Percentiles rank a stretch among this genome's conserved stretches.
Conservation (phyloP, 2,888 invertebrate species). For the Theristus sp. region DNA sequence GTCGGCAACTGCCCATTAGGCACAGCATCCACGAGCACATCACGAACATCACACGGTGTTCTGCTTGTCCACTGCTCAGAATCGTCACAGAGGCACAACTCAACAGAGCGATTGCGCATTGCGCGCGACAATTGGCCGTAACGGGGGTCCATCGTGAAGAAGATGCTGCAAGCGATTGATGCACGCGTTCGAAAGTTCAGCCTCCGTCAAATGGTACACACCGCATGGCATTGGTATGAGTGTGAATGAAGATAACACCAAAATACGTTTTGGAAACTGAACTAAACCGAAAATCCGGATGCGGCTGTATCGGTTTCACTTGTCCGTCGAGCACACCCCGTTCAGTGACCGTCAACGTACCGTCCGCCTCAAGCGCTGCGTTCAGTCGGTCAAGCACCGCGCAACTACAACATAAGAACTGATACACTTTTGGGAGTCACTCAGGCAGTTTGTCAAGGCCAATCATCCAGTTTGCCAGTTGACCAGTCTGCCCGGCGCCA, state of each 20-base stretch:
- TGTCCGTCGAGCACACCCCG: conserved; percentile 58
- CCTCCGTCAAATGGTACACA: too few species aligned
- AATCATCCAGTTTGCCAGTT: not conserved
- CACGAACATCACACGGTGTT: not conserved
- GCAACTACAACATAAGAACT: conserved; percentile 50
- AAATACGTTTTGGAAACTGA: too few species aligned
- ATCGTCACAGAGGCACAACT: conserved; percentile 46
- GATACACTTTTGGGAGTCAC: too few species aligned
- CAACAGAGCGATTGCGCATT: conserved; percentile 92
- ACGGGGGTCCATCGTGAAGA: conserved; percentile 80
- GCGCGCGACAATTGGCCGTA: conserved; percentile 90
- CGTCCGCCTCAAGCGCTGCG: conserved; percentile 76
- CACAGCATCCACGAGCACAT: not conserved
- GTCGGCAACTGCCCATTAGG: too few species aligned
- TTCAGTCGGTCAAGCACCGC: conserved; percentile 91
- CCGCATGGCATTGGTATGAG: too few species aligned
- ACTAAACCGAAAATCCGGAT: conserved; percentile 60
- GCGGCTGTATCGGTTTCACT: conserved; percentile 55
- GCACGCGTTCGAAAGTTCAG: too few species aligned
- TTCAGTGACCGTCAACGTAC: conserved; percentile 70
- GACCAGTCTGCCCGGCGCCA: too few species aligned
- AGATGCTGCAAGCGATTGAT: conserved; percentile 44
- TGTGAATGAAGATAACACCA: too few species aligned
- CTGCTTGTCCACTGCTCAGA: not conserved
- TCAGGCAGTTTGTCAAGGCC: not conserved